Conservation (phyloP, 1,140 invertebrate genomes). For the Elymnias hypermnestra region DNA sequence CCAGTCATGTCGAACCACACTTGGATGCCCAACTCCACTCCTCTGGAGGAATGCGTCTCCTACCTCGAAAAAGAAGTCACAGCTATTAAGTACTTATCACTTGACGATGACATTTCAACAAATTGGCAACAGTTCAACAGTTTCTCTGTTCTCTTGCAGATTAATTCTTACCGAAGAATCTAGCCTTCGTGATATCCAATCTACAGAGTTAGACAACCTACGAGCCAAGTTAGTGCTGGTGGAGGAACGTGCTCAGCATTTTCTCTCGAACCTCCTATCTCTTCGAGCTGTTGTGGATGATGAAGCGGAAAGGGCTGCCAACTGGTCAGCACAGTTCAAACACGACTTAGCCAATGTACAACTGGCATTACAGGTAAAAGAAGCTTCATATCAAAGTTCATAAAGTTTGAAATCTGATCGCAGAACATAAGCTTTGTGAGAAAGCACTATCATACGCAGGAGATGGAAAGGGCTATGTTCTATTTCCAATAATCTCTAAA, state of each 20-base stretch:
- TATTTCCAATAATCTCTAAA: too few species aligned
- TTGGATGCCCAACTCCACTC: slow-evolving; percentile 39
- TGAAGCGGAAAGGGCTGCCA: slow-evolving; percentile 46
- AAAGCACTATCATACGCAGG: too few species aligned
- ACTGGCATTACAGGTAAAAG: slow-evolving; percentile 53
- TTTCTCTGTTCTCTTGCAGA: slow-evolving; percentile 24
- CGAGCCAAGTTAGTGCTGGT: slow-evolving; percentile 49
- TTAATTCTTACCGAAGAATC: slow-evolving; percentile 49
- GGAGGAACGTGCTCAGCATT: slow-evolving; percentile 58
- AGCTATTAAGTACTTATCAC: slow-evolving; percentile 59
- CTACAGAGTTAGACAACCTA: slow-evolving; percentile 52
- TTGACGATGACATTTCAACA: too few species aligned
- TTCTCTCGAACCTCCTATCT: slow-evolving; percentile 53
- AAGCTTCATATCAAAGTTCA: too few species aligned
- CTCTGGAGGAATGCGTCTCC: slow-evolving; percentile 48
- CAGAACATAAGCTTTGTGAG: too few species aligned
- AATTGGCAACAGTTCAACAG: too few species aligned
- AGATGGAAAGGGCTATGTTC: too few species aligned
- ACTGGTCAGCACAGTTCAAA: slow-evolving; percentile 64
- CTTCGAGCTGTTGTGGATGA: slow-evolving; percentile 46
- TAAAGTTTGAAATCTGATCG: too few species aligned
- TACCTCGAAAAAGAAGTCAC: slow-evolving; percentile 60
- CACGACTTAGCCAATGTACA: slow-evolving; percentile 62
- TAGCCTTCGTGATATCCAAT: slow-evolving; percentile 45
- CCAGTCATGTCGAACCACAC: slow-evolving; percentile 42